phyloP scores from a whole-genome alignment of 2,797 vertebrate species.

The Atherinosoma microstoma region DNA sequence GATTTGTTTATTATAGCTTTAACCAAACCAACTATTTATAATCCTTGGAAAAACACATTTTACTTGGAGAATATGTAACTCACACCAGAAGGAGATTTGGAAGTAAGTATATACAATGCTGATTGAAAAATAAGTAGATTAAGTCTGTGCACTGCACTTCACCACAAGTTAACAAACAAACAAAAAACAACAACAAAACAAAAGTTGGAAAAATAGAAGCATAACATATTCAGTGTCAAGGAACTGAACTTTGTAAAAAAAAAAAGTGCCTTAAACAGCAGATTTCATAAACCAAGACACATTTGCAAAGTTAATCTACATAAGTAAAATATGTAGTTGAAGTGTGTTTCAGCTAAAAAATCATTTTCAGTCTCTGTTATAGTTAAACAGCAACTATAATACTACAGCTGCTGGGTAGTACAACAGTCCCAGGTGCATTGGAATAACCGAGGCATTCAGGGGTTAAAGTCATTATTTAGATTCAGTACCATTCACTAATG shows the following conservation, averaged over 20 bases:
- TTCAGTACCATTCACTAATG: constrained; percentile 19
- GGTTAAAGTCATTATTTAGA: constrained; percentile 42
- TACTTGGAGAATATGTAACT: too few species aligned
- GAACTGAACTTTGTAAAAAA: background rate
- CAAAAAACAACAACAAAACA: background rate
- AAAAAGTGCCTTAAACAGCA: background rate
- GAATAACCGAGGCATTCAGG: constrained; percentile 34
- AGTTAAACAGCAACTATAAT: constrained; percentile 25
- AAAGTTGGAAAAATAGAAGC: background rate
- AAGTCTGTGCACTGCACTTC: background rate
- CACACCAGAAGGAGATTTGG: too few species aligned
- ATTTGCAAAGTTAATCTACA: background rate
- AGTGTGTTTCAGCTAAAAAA: constrained; percentile 20
- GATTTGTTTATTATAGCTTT: too few species aligned
- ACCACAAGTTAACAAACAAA: background rate
- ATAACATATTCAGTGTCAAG: background rate
- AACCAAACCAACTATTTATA: too few species aligned
- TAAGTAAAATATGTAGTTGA: background rate
- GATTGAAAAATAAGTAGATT: background rate
- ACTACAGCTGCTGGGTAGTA: constrained; percentile 5
- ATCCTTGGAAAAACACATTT: too few species aligned
- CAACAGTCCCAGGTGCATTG: constrained; percentile 26
- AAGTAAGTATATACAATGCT: background rate
- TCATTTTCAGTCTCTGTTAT: background rate
- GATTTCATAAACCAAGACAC: too few species aligned